Conservation (phyloP, 2,797 vertebrate genomes). For the Anguilla anguilla region DNA sequence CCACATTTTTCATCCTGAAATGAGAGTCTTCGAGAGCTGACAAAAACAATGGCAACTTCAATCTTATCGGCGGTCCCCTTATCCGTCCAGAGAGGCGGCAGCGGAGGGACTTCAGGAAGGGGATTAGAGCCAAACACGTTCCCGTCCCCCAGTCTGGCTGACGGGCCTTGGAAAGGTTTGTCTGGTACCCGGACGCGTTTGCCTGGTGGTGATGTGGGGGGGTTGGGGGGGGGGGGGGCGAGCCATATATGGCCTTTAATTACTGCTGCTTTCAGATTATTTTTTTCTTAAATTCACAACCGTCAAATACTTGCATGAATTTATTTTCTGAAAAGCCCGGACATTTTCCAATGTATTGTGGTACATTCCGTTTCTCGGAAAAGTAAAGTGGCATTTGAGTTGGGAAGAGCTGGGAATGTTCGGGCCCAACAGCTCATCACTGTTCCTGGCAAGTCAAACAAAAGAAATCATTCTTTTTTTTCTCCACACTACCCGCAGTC, state of each 20-base stretch:
- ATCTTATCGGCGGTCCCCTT: constrained; percentile 71
- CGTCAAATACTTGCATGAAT: neutral
- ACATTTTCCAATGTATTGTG: neutral
- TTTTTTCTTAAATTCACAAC: neutral
- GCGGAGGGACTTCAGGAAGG: constrained; percentile 50
- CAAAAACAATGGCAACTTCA: constrained; percentile 80
- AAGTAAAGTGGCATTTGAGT: constrained; percentile 28
- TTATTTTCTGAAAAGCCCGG: neutral
- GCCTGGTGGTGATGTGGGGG: too few relatives aligned
- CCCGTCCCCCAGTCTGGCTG: constrained; percentile 51
- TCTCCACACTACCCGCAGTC: neutral
- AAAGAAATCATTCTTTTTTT: neutral
- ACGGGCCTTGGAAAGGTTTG: constrained; percentile 54
- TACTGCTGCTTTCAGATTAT: neutral
- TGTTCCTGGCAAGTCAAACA: neutral
- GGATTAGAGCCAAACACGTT: constrained; percentile 68
- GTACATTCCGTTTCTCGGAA: neutral
- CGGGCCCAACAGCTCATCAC: constrained; percentile 29
- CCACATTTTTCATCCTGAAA: constrained; percentile 83
- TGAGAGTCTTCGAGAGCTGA: constrained; percentile 78
- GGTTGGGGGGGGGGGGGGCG: too few relatives aligned
- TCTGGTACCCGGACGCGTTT: too few relatives aligned
- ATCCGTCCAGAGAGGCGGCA: constrained; percentile 58
- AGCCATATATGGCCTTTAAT: neutral
- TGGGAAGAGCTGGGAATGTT: constrained; percentile 44